These are phyloP conservation scores for Lobophora halterata DNA, from an alignment of 2,888 invertebrate genomes.

Conservation along the genomic window DNA sequence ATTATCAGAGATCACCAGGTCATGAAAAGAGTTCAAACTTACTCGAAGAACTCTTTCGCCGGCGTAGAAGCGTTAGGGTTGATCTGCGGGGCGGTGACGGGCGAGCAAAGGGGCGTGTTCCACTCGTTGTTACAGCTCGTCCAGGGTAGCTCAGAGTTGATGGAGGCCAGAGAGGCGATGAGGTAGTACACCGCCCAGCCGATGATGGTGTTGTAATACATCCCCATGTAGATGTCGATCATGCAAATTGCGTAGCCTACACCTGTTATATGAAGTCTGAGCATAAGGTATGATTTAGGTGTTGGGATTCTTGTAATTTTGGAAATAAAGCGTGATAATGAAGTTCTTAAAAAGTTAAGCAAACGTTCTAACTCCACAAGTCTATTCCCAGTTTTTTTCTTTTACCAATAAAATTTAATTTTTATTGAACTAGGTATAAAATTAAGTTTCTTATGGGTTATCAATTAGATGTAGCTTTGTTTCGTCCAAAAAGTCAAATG, in stretches of 20 bases:
- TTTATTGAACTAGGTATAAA: too few species aligned
- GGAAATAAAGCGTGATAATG: too few species aligned
- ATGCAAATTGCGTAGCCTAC: conserved; percentile 98
- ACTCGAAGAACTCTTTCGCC: conserved; percentile 95
- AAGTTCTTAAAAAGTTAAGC: too few species aligned
- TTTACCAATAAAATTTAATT: too few species aligned
- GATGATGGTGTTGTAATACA: conserved; percentile 98
- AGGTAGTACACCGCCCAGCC: conserved; percentile 97
- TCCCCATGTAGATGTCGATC: conserved; percentile 96
- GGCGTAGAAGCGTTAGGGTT: conserved; percentile 85
- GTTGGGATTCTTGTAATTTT: too few species aligned
- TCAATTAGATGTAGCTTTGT: too few species aligned
- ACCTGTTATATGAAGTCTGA: conserved; percentile 78
- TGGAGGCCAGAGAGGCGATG: conserved; percentile 90
- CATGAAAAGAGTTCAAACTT: conserved; percentile 52
- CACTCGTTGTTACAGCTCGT: conserved; percentile 91
- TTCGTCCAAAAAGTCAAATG: not conserved
- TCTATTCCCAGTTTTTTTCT: too few species aligned
- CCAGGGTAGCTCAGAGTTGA: conserved; percentile 91
- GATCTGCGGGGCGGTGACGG: conserved; percentile 79
- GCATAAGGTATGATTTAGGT: not conserved
- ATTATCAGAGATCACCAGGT: too few species aligned
- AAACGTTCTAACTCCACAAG: too few species aligned
- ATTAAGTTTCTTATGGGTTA: too few species aligned
- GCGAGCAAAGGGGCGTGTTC: conserved; percentile 90